These are phyloP conservation scores for Latrodectus elegans DNA, from an alignment of 2,888 invertebrate species.

Conservation along the genomic window DNA sequence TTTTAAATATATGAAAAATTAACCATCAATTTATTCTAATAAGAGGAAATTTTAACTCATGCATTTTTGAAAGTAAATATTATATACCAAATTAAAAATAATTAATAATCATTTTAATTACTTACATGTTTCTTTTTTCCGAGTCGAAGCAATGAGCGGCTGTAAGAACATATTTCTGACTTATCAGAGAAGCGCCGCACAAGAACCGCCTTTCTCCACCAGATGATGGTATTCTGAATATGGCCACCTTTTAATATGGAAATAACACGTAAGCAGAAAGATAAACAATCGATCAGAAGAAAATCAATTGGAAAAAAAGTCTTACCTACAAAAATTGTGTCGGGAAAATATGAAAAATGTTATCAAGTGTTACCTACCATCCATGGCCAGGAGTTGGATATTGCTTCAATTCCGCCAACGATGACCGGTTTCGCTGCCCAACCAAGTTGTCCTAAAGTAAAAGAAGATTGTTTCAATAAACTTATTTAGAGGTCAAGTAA, in stretches of 20 bases:
- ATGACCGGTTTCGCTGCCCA: constrained; percentile 28
- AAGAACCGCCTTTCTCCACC: constrained; percentile 31
- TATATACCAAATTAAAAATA: no score
- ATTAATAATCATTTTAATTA: neutral
- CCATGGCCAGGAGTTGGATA: constrained; percentile 65
- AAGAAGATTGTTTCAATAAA: neutral
- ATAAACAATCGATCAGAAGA: neutral
- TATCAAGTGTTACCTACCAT: constrained; percentile 47
- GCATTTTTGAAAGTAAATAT: no score
- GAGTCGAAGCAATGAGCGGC: constrained; percentile 62
- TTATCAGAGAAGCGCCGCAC: constrained; percentile 63
- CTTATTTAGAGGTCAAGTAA: no score
- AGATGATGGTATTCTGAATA: constrained; percentile 33
- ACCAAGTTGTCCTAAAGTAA: neutral
- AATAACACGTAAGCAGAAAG: neutral
- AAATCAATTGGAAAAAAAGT: neutral
- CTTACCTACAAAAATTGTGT: neutral
- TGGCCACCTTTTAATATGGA: constrained; percentile 41
- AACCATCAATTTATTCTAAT: no score
- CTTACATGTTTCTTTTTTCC: constrained; percentile 53
- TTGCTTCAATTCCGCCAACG: constrained; percentile 48
- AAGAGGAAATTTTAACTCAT: no score
- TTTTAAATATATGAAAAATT: no score
- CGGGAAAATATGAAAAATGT: neutral
- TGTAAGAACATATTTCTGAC: constrained; percentile 37